Base-by-base conservation (phyloP, 2,797 vertebrate species). In the Macrochelys suwanniensis region DNA sequence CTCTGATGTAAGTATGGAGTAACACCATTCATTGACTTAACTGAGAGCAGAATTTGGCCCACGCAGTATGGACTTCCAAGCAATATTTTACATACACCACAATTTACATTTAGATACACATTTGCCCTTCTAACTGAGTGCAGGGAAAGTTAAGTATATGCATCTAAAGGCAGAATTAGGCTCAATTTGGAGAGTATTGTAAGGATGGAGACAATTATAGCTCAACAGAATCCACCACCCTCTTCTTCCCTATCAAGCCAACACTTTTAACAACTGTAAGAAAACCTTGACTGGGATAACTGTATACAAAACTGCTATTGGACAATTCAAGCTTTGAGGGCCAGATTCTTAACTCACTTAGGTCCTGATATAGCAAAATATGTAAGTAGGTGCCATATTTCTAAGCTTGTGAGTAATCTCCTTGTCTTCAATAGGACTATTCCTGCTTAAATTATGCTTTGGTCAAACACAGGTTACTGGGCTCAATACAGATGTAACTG, bases 351-450 rank as follows among this genome's bases (percentile, higher is more conserved):
- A 92, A 92, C 97, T 97, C 90, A 95, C 95, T 88, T 92, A 97
- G 90, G 92, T 93, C 93, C 57, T 71, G 79, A 92, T 96, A 96
- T 92, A 96, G 90, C 89, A 96, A 93, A 89, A 86, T 84, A 93
- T 89, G 89, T 94, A 95, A 93, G n/a, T 89, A 94, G 81, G 87
- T 25, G 37, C 68, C 81, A 93, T 96, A 96, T 95, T 96, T 97
- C 94, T 96, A 97, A 97, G 95, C 92, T 97, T 91, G 92, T 83
- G 77, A 85, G 95, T 95, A 95, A 97, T 83, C 97, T 95, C 97
- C 96, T 94, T 93, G 86, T 77, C 96, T 97, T 97, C 95, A 97
- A 95, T 97, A 93, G 92, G 84, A 17, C 79, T 95, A 88, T 88
- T 95, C 76, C 28, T 25, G 42, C 42, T 68, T 37, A 68, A 68